Evolutionary conservation across 2,113 vertebrate species (phyloP).

Genomic region (Gymnogyps californianus): DNA sequence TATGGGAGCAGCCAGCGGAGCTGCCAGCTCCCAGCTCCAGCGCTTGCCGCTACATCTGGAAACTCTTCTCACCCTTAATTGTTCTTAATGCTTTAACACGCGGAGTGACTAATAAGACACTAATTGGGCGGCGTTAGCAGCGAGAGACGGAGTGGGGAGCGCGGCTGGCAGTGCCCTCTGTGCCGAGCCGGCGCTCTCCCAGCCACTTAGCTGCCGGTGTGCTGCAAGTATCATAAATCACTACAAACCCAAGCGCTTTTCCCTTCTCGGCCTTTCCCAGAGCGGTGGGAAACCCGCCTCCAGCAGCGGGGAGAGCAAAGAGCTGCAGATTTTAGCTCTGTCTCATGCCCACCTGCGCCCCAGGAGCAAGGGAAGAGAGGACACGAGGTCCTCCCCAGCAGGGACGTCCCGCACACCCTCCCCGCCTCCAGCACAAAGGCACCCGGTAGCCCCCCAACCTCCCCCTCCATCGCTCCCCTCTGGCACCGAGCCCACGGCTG

Average conservation of each 20-base stretch:
- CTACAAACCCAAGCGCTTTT: background rate
- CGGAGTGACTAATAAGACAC: slow-evolving; percentile 60
- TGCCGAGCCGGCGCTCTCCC: background rate
- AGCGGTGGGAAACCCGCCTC: rapidly evolving
- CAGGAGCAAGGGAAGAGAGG: background rate
- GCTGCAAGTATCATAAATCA: background rate
- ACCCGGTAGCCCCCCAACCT: rapidly evolving
- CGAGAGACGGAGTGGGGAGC: background rate
- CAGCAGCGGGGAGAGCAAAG: background rate
- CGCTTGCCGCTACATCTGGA: slow-evolving; percentile 56
- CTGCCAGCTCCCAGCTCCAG: slow-evolving; percentile 32
- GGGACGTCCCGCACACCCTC: rapidly evolving
- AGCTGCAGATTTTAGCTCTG: background rate
- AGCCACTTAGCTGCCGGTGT: background rate
- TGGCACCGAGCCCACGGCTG: background rate
- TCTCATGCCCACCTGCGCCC: rapidly evolving
- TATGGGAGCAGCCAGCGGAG: background rate
- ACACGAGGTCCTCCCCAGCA: background rate
- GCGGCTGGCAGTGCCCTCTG: background rate
- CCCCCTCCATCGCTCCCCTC: rapidly evolving
- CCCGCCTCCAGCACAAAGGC: rapidly evolving
- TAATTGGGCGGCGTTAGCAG: slow-evolving; percentile 57
- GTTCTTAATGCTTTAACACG: slow-evolving; percentile 69
- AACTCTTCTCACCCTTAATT: slow-evolving; percentile 71
- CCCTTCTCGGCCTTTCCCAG: background rate